Percentiles rank a stretch among this genome's conserved stretches.
These are phyloP conservation scores for Gobio gobio DNA, from an alignment of 2,113 vertebrate genomes.

Conservation along the genomic window DNA sequence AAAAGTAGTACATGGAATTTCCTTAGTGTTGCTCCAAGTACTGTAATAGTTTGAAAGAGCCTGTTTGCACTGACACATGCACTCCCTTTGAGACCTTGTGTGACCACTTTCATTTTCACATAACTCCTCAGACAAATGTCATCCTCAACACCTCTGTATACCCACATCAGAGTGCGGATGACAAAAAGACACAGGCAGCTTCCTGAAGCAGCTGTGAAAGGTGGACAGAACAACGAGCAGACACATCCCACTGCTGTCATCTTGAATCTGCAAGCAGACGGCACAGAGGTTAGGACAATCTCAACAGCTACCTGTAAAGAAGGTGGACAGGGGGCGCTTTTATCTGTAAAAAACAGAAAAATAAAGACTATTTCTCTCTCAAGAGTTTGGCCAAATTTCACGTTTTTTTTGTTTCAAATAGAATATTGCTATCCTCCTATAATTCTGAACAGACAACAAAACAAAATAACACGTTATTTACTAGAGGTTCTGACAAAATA, in stretches of 20 bases:
- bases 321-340: constrained; percentile 5
- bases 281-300: not conserved
- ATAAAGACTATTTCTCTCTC: not conserved
- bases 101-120: constrained; percentile 31
- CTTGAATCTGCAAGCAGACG: constrained; percentile 11
- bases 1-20: not conserved
- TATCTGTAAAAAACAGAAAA: not conserved
- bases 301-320: not conserved
- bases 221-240: constrained; percentile 36
- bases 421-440: no score
- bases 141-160: constrained; percentile 37
- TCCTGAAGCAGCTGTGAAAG: constrained; percentile 17
- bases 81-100: not conserved
- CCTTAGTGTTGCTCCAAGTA: not conserved
- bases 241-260: constrained; percentile 33
- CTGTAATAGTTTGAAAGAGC: not conserved
- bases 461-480: no score
- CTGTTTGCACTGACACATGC: not conserved
- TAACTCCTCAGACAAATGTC: constrained; percentile 19
- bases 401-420: no score
- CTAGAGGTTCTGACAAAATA: no score
- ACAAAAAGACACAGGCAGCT: constrained; percentile 27
- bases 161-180: constrained; percentile 2
- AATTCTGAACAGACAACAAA: no score
- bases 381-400: not conserved